Base-by-base conservation (phyloP, 1,140 invertebrate genomes). In the Pteromalus puparum region DNA sequence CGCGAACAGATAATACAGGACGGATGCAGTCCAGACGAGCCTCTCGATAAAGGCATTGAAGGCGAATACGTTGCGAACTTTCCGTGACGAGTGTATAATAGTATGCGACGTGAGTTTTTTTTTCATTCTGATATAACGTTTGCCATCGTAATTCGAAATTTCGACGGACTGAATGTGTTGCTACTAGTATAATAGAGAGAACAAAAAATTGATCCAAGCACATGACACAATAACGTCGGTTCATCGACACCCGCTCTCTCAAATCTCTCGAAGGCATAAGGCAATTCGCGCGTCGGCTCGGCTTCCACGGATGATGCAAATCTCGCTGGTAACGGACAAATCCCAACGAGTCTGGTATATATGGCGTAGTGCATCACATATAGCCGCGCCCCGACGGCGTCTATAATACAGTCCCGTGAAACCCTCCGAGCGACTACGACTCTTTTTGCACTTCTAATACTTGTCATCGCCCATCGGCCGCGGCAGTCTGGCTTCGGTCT, bases 231-330 rank as follows among this genome's bases (percentile, higher is more conserved):
- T 34, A 0, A n/a, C n/a, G n/a, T 30, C 12, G 26, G 42, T 48
- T 76, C 74, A 48, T 53, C 74, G 42, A 76, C 38, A 76, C 42
- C 26, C 28, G 3, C 9, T 3, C n/a, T n/a, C 28, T 18, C 28
- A 9, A 18, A n/a, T 10, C 6, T 10, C 6, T 30, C 3, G 86
- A 86, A 85, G 84, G 85, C 84, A 86, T 85, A 84, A 85, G 87
- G 83, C 85, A 86, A 85, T 88, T 87, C 81, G 86, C 86, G 67
- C 67, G 5, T 6, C 18, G 1, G 6, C 34, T 87, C 86, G 81
- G 84, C 84, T 88, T 84, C 79, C 86, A 83, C 82, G 85, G 85
- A 84, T 82, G 46, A 83, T 53, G 30, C 86, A 79, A 83, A 84
- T 87, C 87, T 88, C 83, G 84, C 80, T 83, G 13, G 30, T 30